phyloP scores from a whole-genome alignment of 35 echinoderm and acorn worm species.

The Amphiura filiformis region DNA sequence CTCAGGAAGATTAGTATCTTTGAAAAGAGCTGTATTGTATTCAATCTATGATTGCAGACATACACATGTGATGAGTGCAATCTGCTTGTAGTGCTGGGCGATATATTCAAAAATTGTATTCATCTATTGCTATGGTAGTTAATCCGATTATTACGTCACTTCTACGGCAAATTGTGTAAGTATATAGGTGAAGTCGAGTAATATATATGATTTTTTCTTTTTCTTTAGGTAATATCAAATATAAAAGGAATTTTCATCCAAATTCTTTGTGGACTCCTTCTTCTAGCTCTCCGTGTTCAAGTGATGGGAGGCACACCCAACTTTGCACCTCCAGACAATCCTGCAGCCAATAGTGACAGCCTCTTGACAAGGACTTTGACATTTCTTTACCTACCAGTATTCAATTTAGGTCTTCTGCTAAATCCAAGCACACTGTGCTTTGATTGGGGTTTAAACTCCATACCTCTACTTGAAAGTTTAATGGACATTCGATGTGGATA shows the following conservation, averaged over 20 bases:
- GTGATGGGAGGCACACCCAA: slow-evolving; percentile 56
- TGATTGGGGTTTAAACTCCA: slow-evolving; percentile 97
- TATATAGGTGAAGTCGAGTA: no score
- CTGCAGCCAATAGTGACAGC: slow-evolving; percentile 68
- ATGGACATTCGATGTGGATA: slow-evolving; percentile 60
- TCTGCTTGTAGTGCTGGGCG: no score
- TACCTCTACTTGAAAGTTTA: slow-evolving; percentile 75
- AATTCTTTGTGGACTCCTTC: slow-evolving; percentile 28
- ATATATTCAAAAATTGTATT: no score
- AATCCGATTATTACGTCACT: no score
- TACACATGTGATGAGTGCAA: no score
- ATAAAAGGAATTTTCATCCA: slow-evolving; percentile 48
- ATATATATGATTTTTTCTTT: no score
- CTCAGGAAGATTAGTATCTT: no score
- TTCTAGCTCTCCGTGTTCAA: slow-evolving; percentile 62
- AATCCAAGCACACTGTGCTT: slow-evolving; percentile 78
- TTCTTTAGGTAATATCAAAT: no score
- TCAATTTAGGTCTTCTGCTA: slow-evolving; percentile 82
- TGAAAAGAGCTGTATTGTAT: no score
- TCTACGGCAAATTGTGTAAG: no score
- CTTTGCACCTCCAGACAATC: slow-evolving; percentile 95
- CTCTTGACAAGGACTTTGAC: slow-evolving; percentile 79
- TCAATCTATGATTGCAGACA: no score
- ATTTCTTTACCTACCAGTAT: slow-evolving; percentile 78
- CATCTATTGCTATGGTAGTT: no score